phyloP scores from a whole-genome alignment of 2,888 invertebrate species.

The Ctenicera cuprea region DNA sequence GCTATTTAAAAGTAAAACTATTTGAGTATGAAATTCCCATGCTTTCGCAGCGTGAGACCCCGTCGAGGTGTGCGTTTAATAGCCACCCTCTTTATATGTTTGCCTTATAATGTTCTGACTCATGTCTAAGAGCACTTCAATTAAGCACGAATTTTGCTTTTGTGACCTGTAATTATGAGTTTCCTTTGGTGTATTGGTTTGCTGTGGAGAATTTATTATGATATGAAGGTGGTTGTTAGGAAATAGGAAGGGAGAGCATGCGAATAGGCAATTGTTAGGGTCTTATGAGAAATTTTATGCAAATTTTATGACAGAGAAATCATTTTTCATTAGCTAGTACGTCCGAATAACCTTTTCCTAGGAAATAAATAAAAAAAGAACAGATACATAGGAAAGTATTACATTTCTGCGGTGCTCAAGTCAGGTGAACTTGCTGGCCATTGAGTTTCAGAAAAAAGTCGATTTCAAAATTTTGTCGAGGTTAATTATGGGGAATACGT shows the following conservation, averaged over 20 bases:
- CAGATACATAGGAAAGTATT: too few species aligned
- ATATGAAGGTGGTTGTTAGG: conserved; percentile 7
- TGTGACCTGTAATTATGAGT: conserved; percentile 21
- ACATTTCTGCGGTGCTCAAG: too few species aligned
- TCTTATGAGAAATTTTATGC: too few species aligned
- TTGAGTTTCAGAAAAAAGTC: too few species aligned
- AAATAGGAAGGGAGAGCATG: not conserved
- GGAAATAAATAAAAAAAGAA: too few species aligned
- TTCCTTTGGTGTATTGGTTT: not conserved
- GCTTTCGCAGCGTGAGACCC: conserved; percentile 57
- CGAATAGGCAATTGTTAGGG: too few species aligned
- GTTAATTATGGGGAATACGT: too few species aligned
- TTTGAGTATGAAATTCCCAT: conserved; percentile 56
- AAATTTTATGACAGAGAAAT: too few species aligned
- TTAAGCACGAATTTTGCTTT: conserved; percentile 18
- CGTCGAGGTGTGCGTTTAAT: conserved; percentile 56
- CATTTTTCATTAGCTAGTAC: too few species aligned
- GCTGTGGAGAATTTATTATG: not conserved
- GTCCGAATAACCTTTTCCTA: too few species aligned
- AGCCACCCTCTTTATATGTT: conserved; percentile 55
- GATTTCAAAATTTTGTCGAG: too few species aligned
- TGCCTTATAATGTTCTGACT: conserved; percentile 40
- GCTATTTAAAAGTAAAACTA: conserved; percentile 42
- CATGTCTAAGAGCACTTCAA: conserved; percentile 40
- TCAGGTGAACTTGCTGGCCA: too few species aligned